Evolutionary conservation across 2,113 vertebrate genomes (phyloP).

Genomic region (Hypanus sabinus): DNA sequence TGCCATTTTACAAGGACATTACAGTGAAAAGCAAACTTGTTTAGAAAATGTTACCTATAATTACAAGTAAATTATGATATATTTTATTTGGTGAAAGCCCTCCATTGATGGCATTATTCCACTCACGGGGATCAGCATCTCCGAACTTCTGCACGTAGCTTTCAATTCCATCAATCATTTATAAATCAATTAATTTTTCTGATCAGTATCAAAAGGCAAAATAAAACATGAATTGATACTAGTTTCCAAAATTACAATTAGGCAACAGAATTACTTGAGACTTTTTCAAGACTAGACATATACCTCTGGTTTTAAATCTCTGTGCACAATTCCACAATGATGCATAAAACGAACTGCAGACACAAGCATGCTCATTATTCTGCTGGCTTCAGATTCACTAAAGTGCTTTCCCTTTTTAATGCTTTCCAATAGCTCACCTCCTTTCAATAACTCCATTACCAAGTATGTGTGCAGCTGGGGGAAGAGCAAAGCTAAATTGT

Average conservation of each 20-base stretch:
- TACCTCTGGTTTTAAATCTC: slow-evolving; percentile 36
- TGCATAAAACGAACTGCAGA: slow-evolving; percentile 33
- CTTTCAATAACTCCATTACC: slow-evolving; percentile 17
- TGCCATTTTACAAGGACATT: neutral
- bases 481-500: slow-evolving; percentile 1
- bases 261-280: neutral
- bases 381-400: slow-evolving; percentile 32
- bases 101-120: neutral
- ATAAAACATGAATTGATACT: neutral
- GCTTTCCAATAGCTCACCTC: neutral
- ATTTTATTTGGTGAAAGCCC: neutral
- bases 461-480: slow-evolving; percentile 18
- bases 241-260: neutral
- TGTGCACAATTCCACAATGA: slow-evolving; percentile 28
- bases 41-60: neutral
- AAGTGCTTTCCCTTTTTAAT: slow-evolving; percentile 34
- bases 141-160: neutral
- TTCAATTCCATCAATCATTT: neutral
- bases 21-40: neutral
- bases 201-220: neutral
- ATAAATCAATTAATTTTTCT: neutral
- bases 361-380: slow-evolving; percentile 12
- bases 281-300: neutral
- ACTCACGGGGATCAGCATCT: neutral
- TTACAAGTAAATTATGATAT: neutral